Evolutionary conservation across 23 tunicate genomes (phyloP), one percentile per base, ranked within the genome.

Genomic region (Corella eumyota): DNA sequence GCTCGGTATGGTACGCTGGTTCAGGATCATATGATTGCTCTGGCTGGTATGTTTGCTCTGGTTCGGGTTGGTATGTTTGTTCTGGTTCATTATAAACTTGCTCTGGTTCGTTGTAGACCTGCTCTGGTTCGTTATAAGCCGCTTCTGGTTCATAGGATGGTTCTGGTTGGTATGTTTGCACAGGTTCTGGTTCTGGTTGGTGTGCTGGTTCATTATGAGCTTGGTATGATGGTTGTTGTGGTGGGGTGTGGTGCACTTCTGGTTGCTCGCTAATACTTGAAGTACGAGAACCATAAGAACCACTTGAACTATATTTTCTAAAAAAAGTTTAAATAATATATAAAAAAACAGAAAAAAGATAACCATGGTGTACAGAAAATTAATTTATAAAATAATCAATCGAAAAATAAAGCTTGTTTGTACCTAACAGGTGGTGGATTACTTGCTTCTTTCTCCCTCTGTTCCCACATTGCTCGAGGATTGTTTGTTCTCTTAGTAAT

Each of bases 381-480:
- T n/a, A n/a, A n/a, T n/a, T n/a, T n/a, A n/a, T n/a, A n/a, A n/a
- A n/a, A n/a, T n/a, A n/a, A n/a, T n/a, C n/a, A n/a, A n/a, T n/a
- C n/a, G n/a, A n/a, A n/a, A n/a, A n/a, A n/a, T n/a, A n/a, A n/a
- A n/a, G n/a, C n/a, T n/a, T n/a, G n/a, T n/a, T n/a, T n/a, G 36
- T 26, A 69, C 85, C 85, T 68, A 37, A 52, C 75, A n/a, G 85
- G 75, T 27, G 70, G 85, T 5, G 75, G 64, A 17, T 64, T 70
- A 54, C 27, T 70, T 1, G 95, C 79, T 36, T 85, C 85, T 44
- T 76, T 62, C 29, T 77, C 81, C 62, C 84, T 45, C 36, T 85
- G 75, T 19, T 64, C 74, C 95, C 95, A 85, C 56, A 85, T 37
- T 3, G 70, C 62, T 0, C 75, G 64, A 15, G 78, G 78, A 50